Base-by-base conservation (phyloP, 2,113 vertebrate species). In the Glareola pratincola region DNA sequence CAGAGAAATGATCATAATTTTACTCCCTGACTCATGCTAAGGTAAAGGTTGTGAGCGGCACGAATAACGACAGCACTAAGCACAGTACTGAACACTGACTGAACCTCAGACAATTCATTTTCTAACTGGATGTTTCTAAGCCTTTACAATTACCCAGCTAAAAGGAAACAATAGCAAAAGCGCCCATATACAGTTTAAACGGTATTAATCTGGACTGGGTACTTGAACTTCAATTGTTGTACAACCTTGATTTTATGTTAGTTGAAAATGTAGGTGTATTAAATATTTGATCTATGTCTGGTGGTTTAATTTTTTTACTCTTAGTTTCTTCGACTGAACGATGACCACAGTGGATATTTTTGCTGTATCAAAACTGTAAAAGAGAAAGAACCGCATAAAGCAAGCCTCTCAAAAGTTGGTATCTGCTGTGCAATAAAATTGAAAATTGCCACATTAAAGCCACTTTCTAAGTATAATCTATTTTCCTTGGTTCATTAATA, bases 401-500 rank as follows among this genome's bases (percentile, higher is more conserved):
- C 36, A 85, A 92, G 30, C 26, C 50, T 97, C 89, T 96, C 53
- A 88, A 27, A 91, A 92, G 57, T 63, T 81, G 83, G 22, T 87
- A 27, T 71, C 62, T 90, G 48, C 75, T 96, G 37, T 94, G 29
- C 80, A 90, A 98, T 86, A 90, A 92, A 90, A 93, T 80, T 68
- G 5, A 76, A 82, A 96, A 95, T 60, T 91, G 26, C 43, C 79
- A 67, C 47, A 96, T 97, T 94, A 96, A 92, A 95, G 91, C 16
- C 79, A 80, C 56, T 93, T 94, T 85, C 80, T 78, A 94, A 94
- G 59, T 93, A 78, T 90, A 97, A 96, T 83, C n/a, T 57, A 16
- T 94, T 96, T 97, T 81, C 45, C 36, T 88, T 96, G 94, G 97
- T 92, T 96, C 96, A 95, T 97, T 96, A 98, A 92, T 91, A 96